Percentiles rank a stretch among this genome's conserved stretches.
Conservation (phyloP, 2,797 vertebrate species). For the Chelmon rostratus region DNA sequence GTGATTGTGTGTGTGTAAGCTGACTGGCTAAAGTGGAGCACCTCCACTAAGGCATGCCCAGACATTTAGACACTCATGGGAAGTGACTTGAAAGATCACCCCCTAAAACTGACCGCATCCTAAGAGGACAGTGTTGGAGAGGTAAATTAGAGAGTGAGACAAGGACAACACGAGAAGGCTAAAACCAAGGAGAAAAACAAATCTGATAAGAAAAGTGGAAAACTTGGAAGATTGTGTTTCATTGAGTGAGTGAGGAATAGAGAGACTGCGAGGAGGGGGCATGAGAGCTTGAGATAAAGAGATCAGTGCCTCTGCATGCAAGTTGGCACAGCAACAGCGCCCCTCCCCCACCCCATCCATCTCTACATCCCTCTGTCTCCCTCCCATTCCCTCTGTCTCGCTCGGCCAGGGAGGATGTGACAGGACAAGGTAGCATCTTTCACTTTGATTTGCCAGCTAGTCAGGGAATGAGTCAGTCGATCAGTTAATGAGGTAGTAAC, state of each 20-base stretch:
- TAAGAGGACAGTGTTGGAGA: background rate
- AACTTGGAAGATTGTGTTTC: constrained; percentile 3
- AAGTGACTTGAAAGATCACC: constrained; percentile 11
- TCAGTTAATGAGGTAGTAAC: background rate
- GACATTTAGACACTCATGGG: constrained; percentile 28
- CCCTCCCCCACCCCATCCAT: constrained; percentile 59
- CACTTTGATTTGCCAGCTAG: constrained; percentile 2
- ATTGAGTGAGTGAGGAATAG: background rate
- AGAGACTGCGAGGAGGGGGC: constrained; percentile 2
- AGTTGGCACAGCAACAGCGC: constrained; percentile 49
- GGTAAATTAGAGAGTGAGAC: background rate
- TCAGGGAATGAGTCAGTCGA: background rate
- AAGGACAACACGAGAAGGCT: background rate
- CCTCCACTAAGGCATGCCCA: background rate
- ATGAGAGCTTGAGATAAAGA: constrained; percentile 62
- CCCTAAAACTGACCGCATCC: background rate
- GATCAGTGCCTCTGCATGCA: constrained; percentile 52
- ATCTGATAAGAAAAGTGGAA: constrained; percentile 6
- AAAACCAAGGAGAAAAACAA: background rate
- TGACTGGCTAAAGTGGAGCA: constrained; percentile 35
- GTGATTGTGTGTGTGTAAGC: background rate
- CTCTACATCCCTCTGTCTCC: constrained; percentile 29
- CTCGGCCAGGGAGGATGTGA: constrained; percentile 50
- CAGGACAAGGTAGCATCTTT: constrained; percentile 36
- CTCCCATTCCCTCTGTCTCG: background rate